Evolutionary conservation across 2,888 invertebrate species (phyloP).

Genomic region (Heliconius erato): DNA sequence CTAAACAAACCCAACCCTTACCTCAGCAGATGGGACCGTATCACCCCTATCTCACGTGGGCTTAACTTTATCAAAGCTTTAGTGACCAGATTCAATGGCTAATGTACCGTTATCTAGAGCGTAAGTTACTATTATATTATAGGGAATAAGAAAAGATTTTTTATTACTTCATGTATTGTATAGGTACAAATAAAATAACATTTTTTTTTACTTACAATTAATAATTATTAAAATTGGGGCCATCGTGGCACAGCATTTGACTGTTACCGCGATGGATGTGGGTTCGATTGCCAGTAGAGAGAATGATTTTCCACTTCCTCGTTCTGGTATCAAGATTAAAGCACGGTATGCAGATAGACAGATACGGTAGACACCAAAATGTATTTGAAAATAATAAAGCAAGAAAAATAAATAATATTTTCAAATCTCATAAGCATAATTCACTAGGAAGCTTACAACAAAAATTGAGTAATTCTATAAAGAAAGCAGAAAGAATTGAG

Average conservation of each 20-base stretch:
- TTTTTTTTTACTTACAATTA: too few species aligned
- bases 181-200: too few species aligned
- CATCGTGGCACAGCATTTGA: too few species aligned
- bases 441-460: too few species aligned
- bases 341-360: neutral
- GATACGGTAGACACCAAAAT: too few species aligned
- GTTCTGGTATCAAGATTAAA: neutral
- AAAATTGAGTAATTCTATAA: too few species aligned
- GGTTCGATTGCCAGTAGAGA: too few species aligned
- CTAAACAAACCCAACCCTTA: neutral
- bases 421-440: too few species aligned
- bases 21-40: conserved; percentile 12
- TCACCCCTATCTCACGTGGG: conserved; percentile 19
- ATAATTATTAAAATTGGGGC: too few species aligned
- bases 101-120: conserved; percentile 10
- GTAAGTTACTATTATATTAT: neutral
- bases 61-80: conserved; percentile 24
- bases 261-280: too few species aligned
- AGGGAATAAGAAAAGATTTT: conserved; percentile 6
- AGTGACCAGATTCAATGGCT: conserved; percentile 21
- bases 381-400: too few species aligned
- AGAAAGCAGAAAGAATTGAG: too few species aligned
- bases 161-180: neutral
- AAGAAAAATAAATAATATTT: neutral
- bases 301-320: neutral